phyloP scores from a whole-genome alignment of 2,888 invertebrate genomes.

The Ellobium chinense region DNA sequence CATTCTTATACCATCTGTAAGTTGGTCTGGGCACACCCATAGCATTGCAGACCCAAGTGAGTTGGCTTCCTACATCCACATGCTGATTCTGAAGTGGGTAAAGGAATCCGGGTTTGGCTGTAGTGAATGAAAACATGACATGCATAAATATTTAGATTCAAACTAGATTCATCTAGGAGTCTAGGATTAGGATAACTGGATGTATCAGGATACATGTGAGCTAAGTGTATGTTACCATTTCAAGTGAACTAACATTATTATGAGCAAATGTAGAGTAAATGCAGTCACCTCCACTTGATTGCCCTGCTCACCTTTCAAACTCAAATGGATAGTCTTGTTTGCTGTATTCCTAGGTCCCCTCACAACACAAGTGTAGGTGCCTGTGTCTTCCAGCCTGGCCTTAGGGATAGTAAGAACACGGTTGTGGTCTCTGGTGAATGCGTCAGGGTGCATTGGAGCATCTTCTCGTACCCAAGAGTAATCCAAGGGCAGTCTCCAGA shows the following conservation, averaged over 20 bases:
- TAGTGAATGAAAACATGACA: no score
- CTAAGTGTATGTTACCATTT: no score
- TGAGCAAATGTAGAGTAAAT: no score
- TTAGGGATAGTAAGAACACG: constrained; percentile 91
- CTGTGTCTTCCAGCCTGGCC: constrained; percentile 94
- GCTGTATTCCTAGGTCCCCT: constrained; percentile 47
- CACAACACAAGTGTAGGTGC: constrained; percentile 93
- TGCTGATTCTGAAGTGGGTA: constrained; percentile 44
- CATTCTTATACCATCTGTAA: constrained; percentile 47
- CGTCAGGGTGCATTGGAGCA: constrained; percentile 82
- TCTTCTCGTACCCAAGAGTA: constrained; percentile 63
- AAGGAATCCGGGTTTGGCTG: constrained; percentile 44
- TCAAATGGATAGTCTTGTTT: constrained; percentile 48
- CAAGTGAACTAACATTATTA: no score
- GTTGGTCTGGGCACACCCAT: constrained; percentile 33
- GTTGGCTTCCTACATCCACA: constrained; percentile 9
- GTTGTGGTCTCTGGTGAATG: constrained; percentile 87
- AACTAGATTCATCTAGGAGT: no score
- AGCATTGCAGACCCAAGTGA: constrained; percentile 29
- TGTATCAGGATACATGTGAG: no score
- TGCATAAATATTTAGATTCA: no score
- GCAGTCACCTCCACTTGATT: no score
- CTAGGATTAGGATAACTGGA: no score
- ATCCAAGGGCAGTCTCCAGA: constrained; percentile 57
- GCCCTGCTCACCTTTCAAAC: constrained; percentile 2